Conservation (phyloP, 2,888 invertebrate genomes). For the Ophion ventricosus region DNA sequence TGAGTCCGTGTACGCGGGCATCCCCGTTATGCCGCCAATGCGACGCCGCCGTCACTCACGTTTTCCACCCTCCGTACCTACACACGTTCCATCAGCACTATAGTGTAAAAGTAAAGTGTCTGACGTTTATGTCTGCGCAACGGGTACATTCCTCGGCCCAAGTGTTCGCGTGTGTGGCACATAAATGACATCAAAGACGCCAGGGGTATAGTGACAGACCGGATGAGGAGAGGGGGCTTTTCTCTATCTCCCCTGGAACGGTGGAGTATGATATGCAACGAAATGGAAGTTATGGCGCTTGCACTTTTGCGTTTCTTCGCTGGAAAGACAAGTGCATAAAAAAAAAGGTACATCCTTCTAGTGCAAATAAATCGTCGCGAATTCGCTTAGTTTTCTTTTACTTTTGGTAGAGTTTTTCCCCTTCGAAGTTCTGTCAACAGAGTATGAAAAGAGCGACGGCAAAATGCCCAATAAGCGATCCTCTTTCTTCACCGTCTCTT, state of each 20-base stretch:
- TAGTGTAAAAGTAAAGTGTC: constrained; percentile 25
- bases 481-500: too few species aligned
- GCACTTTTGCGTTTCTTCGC: not conserved
- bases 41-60: not conserved
- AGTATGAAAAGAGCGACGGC: too few species aligned
- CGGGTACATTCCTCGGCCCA: constrained; percentile 10
- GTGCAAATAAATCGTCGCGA: constrained; percentile 2
- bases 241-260: not conserved
- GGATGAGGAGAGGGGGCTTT: constrained; percentile 30
- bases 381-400: not conserved
- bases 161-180: constrained; percentile 7
- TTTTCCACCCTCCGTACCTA: constrained; percentile 20
- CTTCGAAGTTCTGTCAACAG: too few species aligned
- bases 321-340: constrained; percentile 11
- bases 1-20: not conserved
- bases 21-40: not conserved
- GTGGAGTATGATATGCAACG: constrained; percentile 23
- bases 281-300: constrained; percentile 29
- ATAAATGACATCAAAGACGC: constrained; percentile 51
- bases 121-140: constrained; percentile 23
- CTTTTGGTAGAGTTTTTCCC: too few species aligned
- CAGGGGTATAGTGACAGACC: constrained; percentile 6
- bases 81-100: constrained; percentile 1
- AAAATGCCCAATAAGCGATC: too few species aligned
- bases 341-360: not conserved